Evolutionary conservation across 2,888 invertebrate genomes (phyloP).

Genomic region (Tenthredo scrophulariae): DNA sequence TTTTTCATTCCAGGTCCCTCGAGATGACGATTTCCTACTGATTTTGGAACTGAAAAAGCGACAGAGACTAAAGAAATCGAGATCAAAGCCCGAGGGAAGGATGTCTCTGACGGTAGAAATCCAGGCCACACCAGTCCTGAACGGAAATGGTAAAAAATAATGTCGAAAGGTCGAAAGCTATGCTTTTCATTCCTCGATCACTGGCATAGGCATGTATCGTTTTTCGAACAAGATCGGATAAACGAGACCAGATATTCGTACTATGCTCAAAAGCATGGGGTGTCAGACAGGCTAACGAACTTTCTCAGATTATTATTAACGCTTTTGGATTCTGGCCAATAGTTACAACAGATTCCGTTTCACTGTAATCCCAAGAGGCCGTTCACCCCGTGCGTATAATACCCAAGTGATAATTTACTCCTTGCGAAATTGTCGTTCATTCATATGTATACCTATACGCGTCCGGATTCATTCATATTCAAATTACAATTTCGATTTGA

Average conservation of each 20-base stretch:
- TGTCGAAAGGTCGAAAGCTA: neutral
- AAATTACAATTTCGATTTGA: neutral
- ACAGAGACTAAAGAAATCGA: neutral
- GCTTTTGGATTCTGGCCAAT: constrained; percentile 73
- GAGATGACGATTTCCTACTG: constrained; percentile 21
- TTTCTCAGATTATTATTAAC: constrained; percentile 73
- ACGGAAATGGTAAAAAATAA: constrained; percentile 70
- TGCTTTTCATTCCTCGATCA: neutral
- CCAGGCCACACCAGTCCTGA: constrained; percentile 71
- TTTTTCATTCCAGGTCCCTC: neutral
- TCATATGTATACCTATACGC: no score
- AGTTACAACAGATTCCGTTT: constrained; percentile 72
- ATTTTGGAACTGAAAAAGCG: neutral
- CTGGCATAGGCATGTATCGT: neutral
- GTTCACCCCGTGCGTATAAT: neutral
- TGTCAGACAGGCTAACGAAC: constrained; percentile 44
- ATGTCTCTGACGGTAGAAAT: constrained; percentile 73
- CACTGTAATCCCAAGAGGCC: constrained; percentile 39
- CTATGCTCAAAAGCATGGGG: neutral
- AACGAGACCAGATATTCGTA: neutral
- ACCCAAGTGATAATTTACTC: neutral
- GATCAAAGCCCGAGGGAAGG: constrained; percentile 28
- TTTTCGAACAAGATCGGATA: neutral
- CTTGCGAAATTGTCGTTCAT: neutral
- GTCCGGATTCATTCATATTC: neutral